Evolutionary conservation across 2,888 invertebrate genomes (phyloP), one percentile per base, ranked within the genome.

Genomic region (Idaea straminata): DNA sequence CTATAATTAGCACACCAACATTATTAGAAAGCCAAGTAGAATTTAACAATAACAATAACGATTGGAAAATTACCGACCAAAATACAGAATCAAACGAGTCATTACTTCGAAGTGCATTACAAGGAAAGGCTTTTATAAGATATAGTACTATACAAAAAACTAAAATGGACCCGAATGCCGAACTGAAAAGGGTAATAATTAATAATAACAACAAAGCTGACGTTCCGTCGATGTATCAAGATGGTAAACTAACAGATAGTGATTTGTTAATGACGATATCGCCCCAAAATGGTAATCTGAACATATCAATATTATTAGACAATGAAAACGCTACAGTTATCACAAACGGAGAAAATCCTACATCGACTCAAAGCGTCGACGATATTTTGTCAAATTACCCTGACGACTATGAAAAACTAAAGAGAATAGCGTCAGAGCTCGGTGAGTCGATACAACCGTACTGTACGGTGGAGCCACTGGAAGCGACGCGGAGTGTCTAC

Each of bases 381-480:
- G 96, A 96, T 72, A 92, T 96, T 62, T 81, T 96, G 62, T 83
- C 95, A 47, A 94, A 94, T 47, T 95, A 95, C 75, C 96, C 96
- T 0, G 97, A 96, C 73, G 97, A 97, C 80, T 97, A 96, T 79
- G 97, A 97, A 81, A 97, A 97, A 81, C 92, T 97, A 68, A 97
- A 97, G 82, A 94, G 96, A 77, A 96, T 97, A 87, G 96, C 97
- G 47, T 96, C 95, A 76, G 97, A 97, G 82, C 96, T 97, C 36
- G 96, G 95, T 0, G 96, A 96, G 81, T 95, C 96, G 0, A 95
- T 96, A 77, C 95, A 96, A 83, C 95, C 96, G 76, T 95, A 94
- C 87, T 94, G 96, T 88, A 88, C 94, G 68, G 84, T 94, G 74
- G 83, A 94, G 75, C 93, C 93, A 5, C 85, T 93, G 10, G 94